Percentiles rank a stretch among this genome's conserved stretches.
Conservation (phyloP, 1,140 invertebrate species). For the Drosophila pectinifera region DNA sequence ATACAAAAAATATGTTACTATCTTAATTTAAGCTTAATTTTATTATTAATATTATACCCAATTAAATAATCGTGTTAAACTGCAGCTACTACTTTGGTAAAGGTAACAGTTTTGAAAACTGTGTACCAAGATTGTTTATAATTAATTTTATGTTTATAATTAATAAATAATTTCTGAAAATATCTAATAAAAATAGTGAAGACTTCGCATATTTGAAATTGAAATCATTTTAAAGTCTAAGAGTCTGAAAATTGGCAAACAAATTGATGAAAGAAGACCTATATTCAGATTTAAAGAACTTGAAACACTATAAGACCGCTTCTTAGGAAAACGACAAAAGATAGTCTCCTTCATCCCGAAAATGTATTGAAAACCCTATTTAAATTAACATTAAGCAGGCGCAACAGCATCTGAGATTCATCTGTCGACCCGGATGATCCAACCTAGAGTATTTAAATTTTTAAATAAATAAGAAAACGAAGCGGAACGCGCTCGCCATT, state of each 20-base stretch:
- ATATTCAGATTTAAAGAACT: not conserved
- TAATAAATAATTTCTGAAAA: no score
- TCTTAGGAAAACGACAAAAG: not conserved
- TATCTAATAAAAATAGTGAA: no score
- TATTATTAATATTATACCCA: no score
- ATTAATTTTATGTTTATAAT: no score
- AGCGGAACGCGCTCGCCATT: slow-evolving; percentile 46
- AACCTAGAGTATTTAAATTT: slow-evolving; percentile 25
- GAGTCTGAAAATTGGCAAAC: not conserved
- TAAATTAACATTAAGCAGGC: slow-evolving; percentile 12
- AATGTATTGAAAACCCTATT: no score
- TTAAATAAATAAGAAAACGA: slow-evolving; percentile 40
- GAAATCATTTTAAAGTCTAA: no score
- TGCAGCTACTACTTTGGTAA: not conserved
- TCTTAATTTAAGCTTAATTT: not conserved
- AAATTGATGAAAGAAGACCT: not conserved
- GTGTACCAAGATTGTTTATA: no score
- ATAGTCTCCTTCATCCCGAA: not conserved
- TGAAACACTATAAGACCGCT: no score
- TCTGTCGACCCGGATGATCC: not conserved
- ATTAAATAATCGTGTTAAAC: no score
- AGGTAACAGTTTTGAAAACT: no score
- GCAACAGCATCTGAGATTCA: slow-evolving; percentile 13
- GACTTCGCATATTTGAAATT: no score
- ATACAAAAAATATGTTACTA: accelerated